phyloP scores from a whole-genome alignment of 2,888 invertebrate species.

The Alentia gelatinosa region DNA sequence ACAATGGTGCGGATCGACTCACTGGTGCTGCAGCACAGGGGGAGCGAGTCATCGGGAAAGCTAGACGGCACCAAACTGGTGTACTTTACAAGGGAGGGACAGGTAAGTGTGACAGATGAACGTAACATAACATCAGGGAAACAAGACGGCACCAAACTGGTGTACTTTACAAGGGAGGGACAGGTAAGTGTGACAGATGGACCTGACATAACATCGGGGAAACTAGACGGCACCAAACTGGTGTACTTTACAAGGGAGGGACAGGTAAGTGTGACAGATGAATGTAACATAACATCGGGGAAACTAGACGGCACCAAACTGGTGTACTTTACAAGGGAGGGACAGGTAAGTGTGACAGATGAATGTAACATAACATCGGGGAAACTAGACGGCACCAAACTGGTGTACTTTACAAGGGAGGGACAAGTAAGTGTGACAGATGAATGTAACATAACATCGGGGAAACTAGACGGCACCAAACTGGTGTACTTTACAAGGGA shows the following conservation, averaged over 20 bases:
- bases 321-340: slow-evolving; percentile 65
- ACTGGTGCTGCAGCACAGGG: slow-evolving; percentile 65
- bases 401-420: slow-evolving; percentile 66
- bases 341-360: slow-evolving; percentile 66
- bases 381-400: slow-evolving; percentile 69
- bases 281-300: too few relatives aligned
- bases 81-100: slow-evolving; percentile 66
- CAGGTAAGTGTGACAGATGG: slow-evolving; percentile 66
- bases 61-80: slow-evolving; percentile 70
- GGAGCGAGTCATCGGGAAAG: slow-evolving; percentile 66
- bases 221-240: slow-evolving; percentile 70
- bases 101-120: slow-evolving; percentile 65
- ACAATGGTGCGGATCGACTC: slow-evolving; percentile 73
- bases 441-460: too few relatives aligned
- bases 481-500: slow-evolving; percentile 66
- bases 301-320: slow-evolving; percentile 71
- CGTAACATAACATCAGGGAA: slow-evolving; percentile 66
- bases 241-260: slow-evolving; percentile 66
- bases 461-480: slow-evolving; percentile 70
- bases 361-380: too few relatives aligned
- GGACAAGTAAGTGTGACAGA: slow-evolving; percentile 66
- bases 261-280: slow-evolving; percentile 65
- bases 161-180: slow-evolving; percentile 66
- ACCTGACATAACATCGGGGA: too few relatives aligned
- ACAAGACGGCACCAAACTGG: slow-evolving; percentile 70